Conservation (phyloP, 1,140 invertebrate genomes). For the Bombus pyrosoma region DNA sequence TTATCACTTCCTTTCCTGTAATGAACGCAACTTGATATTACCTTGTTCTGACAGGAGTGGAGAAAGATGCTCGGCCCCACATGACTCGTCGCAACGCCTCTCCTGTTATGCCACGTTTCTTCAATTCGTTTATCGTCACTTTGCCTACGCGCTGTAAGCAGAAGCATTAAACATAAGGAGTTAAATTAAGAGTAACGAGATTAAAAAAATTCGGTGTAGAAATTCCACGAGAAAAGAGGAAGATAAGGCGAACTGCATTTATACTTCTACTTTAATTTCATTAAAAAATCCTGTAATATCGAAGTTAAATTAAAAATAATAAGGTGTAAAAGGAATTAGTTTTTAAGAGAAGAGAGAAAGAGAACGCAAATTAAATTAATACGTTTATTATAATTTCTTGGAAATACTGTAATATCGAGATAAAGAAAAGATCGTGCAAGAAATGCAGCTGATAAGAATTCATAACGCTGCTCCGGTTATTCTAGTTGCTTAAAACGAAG, state of each 20-base stretch:
- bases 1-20: too few species aligned
- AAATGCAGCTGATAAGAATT: too few species aligned
- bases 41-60: slow-evolving; percentile 90
- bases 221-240: neutral
- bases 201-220: neutral
- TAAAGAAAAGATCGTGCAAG: too few species aligned
- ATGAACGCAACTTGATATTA: slow-evolving; percentile 72
- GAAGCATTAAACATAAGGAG: slow-evolving; percentile 71
- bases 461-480: too few species aligned
- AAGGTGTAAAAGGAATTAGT: too few species aligned
- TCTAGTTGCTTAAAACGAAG: too few species aligned
- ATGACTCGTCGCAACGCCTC: slow-evolving; percentile 92
- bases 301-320: too few species aligned
- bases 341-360: too few species aligned
- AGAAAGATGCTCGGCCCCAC: slow-evolving; percentile 94
- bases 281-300: neutral
- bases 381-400: too few species aligned
- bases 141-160: slow-evolving; percentile 91
- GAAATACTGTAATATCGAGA: too few species aligned
- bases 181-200: neutral
- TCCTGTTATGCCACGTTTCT: slow-evolving; percentile 92
- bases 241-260: neutral
- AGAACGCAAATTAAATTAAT: too few species aligned
- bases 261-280: neutral
- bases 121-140: slow-evolving; percentile 92